phyloP scores from a whole-genome alignment of 2,888 invertebrate genomes.

The Eurytoma adleriae region DNA sequence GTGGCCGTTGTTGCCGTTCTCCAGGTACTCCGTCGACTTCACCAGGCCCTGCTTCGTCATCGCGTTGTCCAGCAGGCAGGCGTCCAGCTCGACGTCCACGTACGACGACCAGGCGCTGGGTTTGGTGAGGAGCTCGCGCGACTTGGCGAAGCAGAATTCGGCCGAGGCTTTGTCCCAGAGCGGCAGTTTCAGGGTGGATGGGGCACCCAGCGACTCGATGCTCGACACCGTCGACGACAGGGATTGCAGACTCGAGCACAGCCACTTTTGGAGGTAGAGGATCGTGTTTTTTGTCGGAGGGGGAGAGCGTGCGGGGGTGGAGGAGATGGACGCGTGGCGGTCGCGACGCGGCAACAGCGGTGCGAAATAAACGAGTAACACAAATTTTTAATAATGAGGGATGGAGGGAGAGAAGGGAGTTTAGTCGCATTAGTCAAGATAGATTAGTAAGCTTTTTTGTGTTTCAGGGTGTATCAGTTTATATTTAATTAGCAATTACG shows the following conservation, averaged over 20 bases:
- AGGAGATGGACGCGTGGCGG: constrained; percentile 14
- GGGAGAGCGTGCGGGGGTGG: background rate
- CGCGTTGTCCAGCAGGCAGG: constrained; percentile 67
- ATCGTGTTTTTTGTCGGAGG: constrained; percentile 18
- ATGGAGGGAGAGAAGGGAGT: constrained; percentile 59
- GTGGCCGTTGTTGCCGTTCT: constrained; percentile 65
- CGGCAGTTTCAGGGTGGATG: constrained; percentile 78
- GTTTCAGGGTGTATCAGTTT: constrained; percentile 46
- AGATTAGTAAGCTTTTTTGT: constrained; percentile 3
- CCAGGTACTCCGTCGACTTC: constrained; percentile 71
- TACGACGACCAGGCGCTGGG: constrained; percentile 76
- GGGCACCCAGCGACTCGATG: constrained; percentile 76
- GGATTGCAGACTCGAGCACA: constrained; percentile 76
- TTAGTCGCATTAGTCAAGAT: too few species aligned
- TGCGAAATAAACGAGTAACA: constrained; percentile 40
- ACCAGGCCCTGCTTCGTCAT: constrained; percentile 67
- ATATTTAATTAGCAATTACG: background rate
- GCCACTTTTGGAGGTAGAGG: constrained; percentile 66
- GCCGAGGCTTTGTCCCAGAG: constrained; percentile 86
- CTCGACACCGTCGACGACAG: constrained; percentile 76
- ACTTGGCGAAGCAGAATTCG: constrained; percentile 85
- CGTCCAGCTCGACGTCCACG: constrained; percentile 71
- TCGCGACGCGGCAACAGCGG: constrained; percentile 44
- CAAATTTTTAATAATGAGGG: constrained; percentile 34
- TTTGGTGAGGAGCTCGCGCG: constrained; percentile 82